Evolutionary conservation across 2,113 vertebrate species (phyloP).

Genomic region (Pluvianellus socialis): DNA sequence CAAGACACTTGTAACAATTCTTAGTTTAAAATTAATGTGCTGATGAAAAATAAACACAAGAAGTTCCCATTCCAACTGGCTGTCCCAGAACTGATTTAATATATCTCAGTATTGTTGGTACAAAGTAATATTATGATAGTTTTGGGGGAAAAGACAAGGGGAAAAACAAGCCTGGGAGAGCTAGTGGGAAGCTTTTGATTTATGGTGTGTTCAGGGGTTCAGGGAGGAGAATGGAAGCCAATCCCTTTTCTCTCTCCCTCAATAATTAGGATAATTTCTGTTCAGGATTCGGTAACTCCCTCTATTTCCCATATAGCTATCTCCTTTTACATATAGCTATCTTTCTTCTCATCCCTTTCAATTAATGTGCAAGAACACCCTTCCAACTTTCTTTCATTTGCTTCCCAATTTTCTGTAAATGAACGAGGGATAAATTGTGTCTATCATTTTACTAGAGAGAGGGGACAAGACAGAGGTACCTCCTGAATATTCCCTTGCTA

Average conservation of each 20-base stretch:
- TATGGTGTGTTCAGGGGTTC: not conserved
- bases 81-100: not conserved
- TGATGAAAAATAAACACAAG: not conserved
- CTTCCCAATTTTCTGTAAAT: not conserved
- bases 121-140: not conserved
- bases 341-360: not conserved
- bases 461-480: not conserved
- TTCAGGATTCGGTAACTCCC: not conserved
- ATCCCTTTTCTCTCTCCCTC: not conserved
- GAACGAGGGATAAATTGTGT: not conserved
- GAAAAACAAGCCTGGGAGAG: not conserved
- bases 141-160: not conserved
- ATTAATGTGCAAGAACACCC: not conserved
- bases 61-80: not conserved
- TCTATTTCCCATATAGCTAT: not conserved
- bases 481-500: not conserved
- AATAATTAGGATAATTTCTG: not conserved
- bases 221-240: not conserved
- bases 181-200: not conserved
- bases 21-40: not conserved
- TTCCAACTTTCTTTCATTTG: not conserved
- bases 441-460: not conserved
- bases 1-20: not conserved
- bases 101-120: not conserved
- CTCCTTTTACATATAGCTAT: not conserved